Evolutionary conservation across 2,888 invertebrate genomes (phyloP), one percentile per base, ranked within the genome.

Genomic region (Limenitis camilla): DNA sequence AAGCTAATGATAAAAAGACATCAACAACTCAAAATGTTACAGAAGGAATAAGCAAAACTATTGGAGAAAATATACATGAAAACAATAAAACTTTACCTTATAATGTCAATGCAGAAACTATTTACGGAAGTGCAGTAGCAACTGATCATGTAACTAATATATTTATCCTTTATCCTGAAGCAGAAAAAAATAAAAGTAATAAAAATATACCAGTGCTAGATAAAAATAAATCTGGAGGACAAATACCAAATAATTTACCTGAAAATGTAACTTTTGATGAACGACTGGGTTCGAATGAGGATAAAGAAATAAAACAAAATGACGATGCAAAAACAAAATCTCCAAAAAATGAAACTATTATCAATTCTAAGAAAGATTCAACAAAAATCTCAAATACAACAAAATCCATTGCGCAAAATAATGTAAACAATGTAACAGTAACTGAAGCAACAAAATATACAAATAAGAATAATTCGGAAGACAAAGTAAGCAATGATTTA

Each of bases 121-220:
- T 77, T 5, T 75, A 68, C 28, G 78, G 76, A 0, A 77, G 72
- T 33, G 61, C 74, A 1, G 58, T 74, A 9, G 73, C 69, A 1
- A 75, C 69, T 19, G 73, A 68, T 0, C 70, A 78, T 56, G 74
- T 79, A 0, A 79, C 76, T 1, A 81, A 82, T 39, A 63, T 81
- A 35, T 82, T 70, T 44, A 66, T 81, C 38, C 78, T 79, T 41
- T 68, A 74, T 49, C 65, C 69, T 4, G 64, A 61, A 5, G 58
- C 67, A 19, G 56, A 65, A 8, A 55, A 39, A 19, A 52, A 55
- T 6, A 40, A 53, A 49, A 50, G 33, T 8, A 27, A 35, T 19
- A 35, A 47, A 28, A 32, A 33, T 7, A 30, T 49, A 40, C 27
- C 51, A 4, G 9, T 30, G 39, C 8, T 41, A 10, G 19, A 45